phyloP scores from a whole-genome alignment of 2,113 vertebrate genomes.

The Rutilus rutilus region DNA sequence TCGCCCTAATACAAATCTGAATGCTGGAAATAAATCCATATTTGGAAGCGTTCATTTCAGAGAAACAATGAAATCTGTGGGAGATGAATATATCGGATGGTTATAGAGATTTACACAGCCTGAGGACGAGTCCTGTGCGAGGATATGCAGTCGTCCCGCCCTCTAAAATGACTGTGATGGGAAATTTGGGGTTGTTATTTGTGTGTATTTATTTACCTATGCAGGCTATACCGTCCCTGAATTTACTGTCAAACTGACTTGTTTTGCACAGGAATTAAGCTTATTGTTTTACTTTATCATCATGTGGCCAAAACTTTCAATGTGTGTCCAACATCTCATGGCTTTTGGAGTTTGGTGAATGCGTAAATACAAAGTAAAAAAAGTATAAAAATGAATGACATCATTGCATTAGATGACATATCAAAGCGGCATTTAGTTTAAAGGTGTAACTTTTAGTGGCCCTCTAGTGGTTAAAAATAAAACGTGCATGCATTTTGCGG shows the following conservation, averaged over 20 bases:
- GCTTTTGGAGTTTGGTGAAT: neutral
- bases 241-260: neutral
- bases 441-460: neutral
- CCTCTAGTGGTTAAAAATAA: too few relatives aligned
- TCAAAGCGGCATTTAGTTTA: neutral
- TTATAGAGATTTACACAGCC: constrained; percentile 40
- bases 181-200: neutral
- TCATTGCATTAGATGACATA: neutral
- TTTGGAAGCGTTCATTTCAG: constrained; percentile 41
- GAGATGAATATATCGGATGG: constrained; percentile 42
- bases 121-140: constrained; percentile 2
- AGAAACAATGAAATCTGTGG: constrained; percentile 34
- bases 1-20: constrained; percentile 38
- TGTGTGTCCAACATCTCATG: neutral
- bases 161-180: neutral
- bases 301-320: neutral
- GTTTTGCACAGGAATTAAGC: neutral
- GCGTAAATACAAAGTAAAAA: neutral
- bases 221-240: neutral
- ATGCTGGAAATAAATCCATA: constrained; percentile 42
- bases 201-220: constrained; percentile 3
- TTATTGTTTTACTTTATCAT: neutral
- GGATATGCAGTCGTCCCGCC: neutral
- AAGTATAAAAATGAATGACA: neutral
- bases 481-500: too few relatives aligned